A percentile compares a stretch with the other conserved stretches of the same genome.
Evolutionary conservation across 2,113 vertebrate genomes (phyloP).

Genomic region (Centropus bengalensis): DNA sequence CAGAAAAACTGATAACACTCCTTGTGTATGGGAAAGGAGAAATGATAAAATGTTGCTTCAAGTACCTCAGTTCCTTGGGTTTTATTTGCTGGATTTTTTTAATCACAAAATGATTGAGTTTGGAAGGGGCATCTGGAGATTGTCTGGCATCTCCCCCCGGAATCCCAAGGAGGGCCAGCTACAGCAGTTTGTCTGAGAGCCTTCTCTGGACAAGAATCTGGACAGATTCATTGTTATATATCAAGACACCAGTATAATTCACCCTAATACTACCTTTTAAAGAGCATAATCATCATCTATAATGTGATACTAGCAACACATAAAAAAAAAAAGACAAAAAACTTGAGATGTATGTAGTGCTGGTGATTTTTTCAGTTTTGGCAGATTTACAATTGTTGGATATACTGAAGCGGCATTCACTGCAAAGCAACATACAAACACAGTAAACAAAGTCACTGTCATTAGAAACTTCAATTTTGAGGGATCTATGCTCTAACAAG

Average conservation of each 20-base stretch:
- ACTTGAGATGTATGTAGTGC: background rate
- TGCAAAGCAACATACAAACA: background rate
- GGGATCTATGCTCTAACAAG: background rate
- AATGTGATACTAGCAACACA: background rate
- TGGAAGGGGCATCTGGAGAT: background rate
- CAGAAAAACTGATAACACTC: background rate
- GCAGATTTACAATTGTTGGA: background rate
- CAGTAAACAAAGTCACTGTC: background rate
- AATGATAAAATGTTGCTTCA: background rate
- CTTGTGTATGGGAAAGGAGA: background rate
- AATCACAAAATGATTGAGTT: background rate
- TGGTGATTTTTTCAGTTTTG: background rate
- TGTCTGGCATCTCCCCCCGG: too few relatives aligned
- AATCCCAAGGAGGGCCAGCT: background rate
- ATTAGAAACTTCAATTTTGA: background rate
- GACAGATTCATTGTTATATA: background rate
- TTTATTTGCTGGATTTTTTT: background rate
- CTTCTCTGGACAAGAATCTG: background rate
- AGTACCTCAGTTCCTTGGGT: background rate
- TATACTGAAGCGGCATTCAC: background rate
- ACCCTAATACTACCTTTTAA: background rate
- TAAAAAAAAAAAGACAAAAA: background rate
- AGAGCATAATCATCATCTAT: background rate
- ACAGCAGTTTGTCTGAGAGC: background rate
- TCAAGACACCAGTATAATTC: background rate